Base-by-base conservation (phyloP, 1,140 invertebrate genomes). In the Plodia interpunctella region DNA sequence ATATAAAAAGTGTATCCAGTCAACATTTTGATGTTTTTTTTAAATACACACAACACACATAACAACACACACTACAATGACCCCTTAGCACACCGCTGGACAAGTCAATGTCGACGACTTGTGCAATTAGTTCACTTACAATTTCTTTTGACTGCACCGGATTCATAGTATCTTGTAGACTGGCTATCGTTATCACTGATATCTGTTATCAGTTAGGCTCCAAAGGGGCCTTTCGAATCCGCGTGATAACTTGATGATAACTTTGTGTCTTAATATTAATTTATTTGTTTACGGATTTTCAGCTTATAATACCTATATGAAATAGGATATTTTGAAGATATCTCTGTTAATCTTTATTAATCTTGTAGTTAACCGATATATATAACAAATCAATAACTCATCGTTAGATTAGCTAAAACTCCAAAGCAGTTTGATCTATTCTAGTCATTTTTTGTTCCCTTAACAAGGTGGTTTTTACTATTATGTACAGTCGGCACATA, bases 81-180 rank as follows among this genome's bases (percentile, higher is more conserved):
- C n/a, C n/a, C n/a, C n/a, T n/a, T n/a, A n/a, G n/a, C n/a, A 35
- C 32, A 35, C 10, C 32, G 13, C 32, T 44, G 38, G n/a, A 15
- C 38, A 15, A 44, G 38, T 2, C 13, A 15, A 44, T 15, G 13
- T 15, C 38, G 15, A 13, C 1, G 13, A 44, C 38, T 44, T 44
- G 32, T 35, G 32, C 10, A 44, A 44, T 44, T 71, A 65, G 55
- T 35, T 53, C n/a, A 68, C 74, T 72, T 60, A 79, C 76, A 70
- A 73, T 77, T 79, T 74, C 68, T 72, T 67, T 68, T 66, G 50
- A 56, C 38, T 57, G 63, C 38, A 54, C 64, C 64, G 63, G 19
- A 62, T 56, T 32, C 55, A 50, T 65, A 64, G 59, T 71, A 69
- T 70, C 69, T 59, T 35, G 38, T 17, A 44, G 38, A 44, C 38